Evolutionary conservation across 2,113 vertebrate species (phyloP).

Genomic region (Calidris pygmaea): DNA sequence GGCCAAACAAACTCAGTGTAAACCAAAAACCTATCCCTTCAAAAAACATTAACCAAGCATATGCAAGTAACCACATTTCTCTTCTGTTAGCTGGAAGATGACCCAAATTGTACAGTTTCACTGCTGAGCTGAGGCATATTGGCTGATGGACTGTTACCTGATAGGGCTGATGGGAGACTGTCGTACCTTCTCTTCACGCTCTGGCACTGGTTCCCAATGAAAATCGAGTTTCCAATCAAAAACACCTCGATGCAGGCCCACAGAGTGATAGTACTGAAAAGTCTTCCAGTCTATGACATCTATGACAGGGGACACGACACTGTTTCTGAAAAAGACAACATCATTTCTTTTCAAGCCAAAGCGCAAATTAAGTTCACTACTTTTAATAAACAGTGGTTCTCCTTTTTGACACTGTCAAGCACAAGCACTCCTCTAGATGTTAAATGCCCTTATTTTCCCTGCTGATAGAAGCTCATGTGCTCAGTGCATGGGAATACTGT

Average conservation of each 20-base stretch:
- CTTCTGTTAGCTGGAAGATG: neutral
- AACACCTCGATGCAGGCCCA: conserved; percentile 77
- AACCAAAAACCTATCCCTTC: neutral
- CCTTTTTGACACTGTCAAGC: neutral
- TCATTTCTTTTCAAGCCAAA: neutral
- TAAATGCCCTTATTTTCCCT: neutral
- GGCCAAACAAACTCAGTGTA: neutral
- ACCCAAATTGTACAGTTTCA: neutral
- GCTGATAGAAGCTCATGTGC: neutral
- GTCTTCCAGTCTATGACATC: conserved; percentile 88
- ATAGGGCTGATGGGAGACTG: conserved; percentile 79
- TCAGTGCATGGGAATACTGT: neutral
- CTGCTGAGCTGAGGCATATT: neutral
- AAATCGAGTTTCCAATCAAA: conserved; percentile 91
- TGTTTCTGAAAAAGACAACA: conserved; percentile 76
- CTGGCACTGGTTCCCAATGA: conserved; percentile 80
- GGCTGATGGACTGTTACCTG: conserved; percentile 71
- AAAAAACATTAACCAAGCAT: neutral
- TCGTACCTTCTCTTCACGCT: conserved; percentile 68
- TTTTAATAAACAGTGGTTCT: neutral
- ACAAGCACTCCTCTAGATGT: neutral
- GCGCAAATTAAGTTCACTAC: neutral
- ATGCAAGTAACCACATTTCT: neutral
- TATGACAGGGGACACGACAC: conserved; percentile 85
- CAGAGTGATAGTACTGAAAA: conserved; percentile 81